Evolutionary conservation across 2,888 invertebrate genomes (phyloP), one percentile per base, ranked within the genome.

Genomic region (Tetropium fuscum): DNA sequence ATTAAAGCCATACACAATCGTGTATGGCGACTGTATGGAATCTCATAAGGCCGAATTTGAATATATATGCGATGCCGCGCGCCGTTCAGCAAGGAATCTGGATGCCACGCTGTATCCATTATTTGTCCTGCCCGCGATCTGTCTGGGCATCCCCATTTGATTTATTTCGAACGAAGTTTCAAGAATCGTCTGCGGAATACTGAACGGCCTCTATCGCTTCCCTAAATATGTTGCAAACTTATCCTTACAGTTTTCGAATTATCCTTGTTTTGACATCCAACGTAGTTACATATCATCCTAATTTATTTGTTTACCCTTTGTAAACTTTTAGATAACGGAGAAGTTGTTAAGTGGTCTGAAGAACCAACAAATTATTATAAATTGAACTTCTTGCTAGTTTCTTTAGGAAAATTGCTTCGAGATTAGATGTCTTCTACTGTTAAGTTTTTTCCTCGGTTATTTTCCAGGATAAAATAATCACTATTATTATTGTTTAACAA

Each of bases 231-330:
- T 25, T 11, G 44, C 27, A 30, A 44, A 44, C 18, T 44, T 27
- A 15, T 15, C 27, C 5, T 13, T 16, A 20, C 30, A 44, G 15
- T 44, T 44, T 27, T 30, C 13, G 30, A 30, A 27, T 44, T 44
- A 30, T 44, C 6, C 44, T 44, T 27, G 44, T 44, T 44, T 44
- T 44, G 16, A 16, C 44, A 27, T 27, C 44, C 11, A 44, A 44
- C 11, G 11, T 16, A 27, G 15, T 44, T 44, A 44, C 13, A 27
- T 44, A n/a, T 20, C 8, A 27, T 44, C 30, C 25, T 16, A 44
- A 44, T 27, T 16, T 44, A 44, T 30, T 44, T 44, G 27, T 44
- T 44, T 44, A 44, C 25, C 15, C 8, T 5, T 25, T n/a, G 25
- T 11, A 27, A 44, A 27, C n/a, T 19, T 44, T 16, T 2, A 15